Evolutionary conservation across 2,113 vertebrate genomes (phyloP), one percentile per base, ranked within the genome.

Genomic region (Sinocyclocheilus anshuiensis): DNA sequence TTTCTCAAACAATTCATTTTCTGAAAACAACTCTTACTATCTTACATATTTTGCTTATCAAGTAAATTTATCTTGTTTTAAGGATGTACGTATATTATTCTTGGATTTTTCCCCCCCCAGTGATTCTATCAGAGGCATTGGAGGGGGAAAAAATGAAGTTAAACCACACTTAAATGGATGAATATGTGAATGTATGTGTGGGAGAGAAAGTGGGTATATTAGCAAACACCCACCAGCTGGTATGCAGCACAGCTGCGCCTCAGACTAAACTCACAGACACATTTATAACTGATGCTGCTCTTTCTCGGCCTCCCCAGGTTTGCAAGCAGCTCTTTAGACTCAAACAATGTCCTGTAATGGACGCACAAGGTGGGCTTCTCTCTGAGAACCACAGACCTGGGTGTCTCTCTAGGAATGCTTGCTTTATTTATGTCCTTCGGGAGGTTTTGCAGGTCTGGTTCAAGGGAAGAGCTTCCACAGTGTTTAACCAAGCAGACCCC

Each of bases 211-310:
- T 91, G 61, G 86, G 77, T 88, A 90, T 87, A 91, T 92, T 77
- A 77, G 48, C 91, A 91, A 86, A 48, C 84, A 90, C 85, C 91
- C 87, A 79, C 89, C 90, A 91, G 92, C 79, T 87, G 91, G 92
- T 91, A 91, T 92, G 89, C 78, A 26, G 69, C 90, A 93, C 90
- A 92, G 92, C 92, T 92, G 93, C 90, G 87, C 87, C 65, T 91
- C 79, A 87, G 91, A 91, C 91, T 92, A 93, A 92, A 90, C 53
- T 77, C 89, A 91, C 74, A 83, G 87, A 87, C 89, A 90, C 1
- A 18, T 92, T 93, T 92, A 86, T 84, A 93, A 93, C 87, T 92
- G 92, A 94, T 81, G 53, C 29, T 48, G 53, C 24, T 87, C 65
- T 61, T 20, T 20, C 61, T 78, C 12, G 2, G 26, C 26, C 84